phyloP scores from a whole-genome alignment of 2,888 invertebrate genomes.

The Eupithecia subfuscata region DNA sequence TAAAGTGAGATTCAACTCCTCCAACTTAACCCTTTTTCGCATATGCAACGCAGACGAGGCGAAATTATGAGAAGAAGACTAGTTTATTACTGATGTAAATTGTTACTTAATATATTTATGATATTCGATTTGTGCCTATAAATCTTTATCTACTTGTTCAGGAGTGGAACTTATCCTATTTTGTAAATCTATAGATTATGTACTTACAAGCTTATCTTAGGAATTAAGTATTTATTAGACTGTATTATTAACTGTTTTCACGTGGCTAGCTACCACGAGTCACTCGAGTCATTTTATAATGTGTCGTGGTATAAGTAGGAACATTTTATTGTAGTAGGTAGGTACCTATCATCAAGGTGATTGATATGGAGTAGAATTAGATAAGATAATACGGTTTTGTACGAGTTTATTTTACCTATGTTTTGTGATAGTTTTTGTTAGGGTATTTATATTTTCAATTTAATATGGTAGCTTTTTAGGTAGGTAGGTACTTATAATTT shows the following conservation, averaged over 20 bases:
- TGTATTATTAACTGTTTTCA: neutral
- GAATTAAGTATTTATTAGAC: neutral
- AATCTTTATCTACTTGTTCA: neutral
- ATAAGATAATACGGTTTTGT: neutral
- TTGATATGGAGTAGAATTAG: neutral
- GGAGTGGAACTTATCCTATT: neutral
- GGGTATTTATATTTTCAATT: neutral
- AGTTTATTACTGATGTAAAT: neutral
- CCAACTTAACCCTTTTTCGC: slow-evolving; percentile 83
- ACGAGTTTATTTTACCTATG: neutral
- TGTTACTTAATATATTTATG: neutral
- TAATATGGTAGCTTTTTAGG: too few species aligned
- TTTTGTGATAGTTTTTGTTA: neutral
- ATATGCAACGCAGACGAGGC: slow-evolving; percentile 51
- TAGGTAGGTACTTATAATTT: too few species aligned
- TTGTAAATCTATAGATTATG: neutral
- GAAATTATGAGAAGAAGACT: slow-evolving; percentile 9
- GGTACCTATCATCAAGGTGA: neutral
- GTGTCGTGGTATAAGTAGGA: neutral
- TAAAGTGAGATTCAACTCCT: slow-evolving; percentile 86
- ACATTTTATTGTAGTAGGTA: neutral
- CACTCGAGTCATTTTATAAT: neutral
- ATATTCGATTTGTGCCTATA: neutral
- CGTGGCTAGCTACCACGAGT: neutral
- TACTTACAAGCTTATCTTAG: neutral